These are phyloP conservation scores for Bombus soroeensis DNA, from an alignment of 1,140 invertebrate genomes.

Conservation along the genomic window DNA sequence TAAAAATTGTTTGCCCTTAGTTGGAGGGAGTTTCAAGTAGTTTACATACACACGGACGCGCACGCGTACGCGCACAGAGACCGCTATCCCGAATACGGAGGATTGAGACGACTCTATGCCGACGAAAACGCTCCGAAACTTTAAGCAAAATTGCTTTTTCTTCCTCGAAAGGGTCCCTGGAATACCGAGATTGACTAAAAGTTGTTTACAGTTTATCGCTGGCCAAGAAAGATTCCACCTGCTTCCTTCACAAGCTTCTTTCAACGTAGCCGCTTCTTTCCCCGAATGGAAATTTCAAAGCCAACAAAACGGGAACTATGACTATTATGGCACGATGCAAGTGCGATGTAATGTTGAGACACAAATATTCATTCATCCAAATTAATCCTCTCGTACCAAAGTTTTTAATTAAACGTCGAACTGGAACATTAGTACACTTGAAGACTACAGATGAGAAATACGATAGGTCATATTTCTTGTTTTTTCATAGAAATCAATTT, in stretches of 20 bases:
- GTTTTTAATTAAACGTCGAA: neutral
- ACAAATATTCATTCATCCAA: neutral
- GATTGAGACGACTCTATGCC: constrained; percentile 35
- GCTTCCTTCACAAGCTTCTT: neutral
- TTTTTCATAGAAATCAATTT: too few relatives aligned
- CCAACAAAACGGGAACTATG: neutral
- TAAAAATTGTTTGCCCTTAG: constrained; percentile 42
- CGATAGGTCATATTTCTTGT: neutral
- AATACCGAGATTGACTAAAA: constrained; percentile 47
- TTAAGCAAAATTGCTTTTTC: constrained; percentile 53
- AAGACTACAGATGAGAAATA: neutral
- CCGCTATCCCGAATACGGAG: neutral
- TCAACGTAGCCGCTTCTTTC: neutral
- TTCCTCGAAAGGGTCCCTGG: constrained; percentile 16
- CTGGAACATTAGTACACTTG: too few relatives aligned
- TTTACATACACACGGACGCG: constrained; percentile 6
- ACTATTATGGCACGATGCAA: neutral
- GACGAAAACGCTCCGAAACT: constrained; percentile 44
- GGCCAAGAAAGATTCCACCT: constrained; percentile 5
- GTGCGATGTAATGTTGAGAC: neutral
- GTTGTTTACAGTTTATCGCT: constrained; percentile 54
- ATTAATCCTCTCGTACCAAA: neutral
- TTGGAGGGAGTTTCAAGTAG: constrained; percentile 42
- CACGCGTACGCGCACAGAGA: too few relatives aligned
- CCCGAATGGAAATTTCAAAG: constrained; percentile 2